phyloP scores from a whole-genome alignment of 2,888 invertebrate species.

The Cremastinae sp. region DNA sequence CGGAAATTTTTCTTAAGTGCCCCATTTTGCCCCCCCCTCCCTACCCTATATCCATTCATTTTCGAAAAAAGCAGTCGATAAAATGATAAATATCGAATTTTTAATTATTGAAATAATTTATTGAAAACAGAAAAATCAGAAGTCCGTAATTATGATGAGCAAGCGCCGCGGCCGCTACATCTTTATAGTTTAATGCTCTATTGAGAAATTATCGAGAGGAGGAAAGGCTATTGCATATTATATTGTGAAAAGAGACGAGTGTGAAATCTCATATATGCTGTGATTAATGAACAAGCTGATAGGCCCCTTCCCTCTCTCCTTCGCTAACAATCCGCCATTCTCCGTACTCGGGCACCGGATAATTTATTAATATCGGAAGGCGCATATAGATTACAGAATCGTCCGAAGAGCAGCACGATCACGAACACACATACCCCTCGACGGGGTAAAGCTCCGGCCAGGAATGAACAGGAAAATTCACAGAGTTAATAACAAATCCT shows the following conservation, averaged over 20 bases:
- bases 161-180: too few species aligned
- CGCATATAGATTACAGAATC: constrained; percentile 36
- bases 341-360: constrained; percentile 62
- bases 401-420: constrained; percentile 24
- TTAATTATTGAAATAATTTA: too few species aligned
- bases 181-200: too few species aligned
- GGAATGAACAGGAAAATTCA: constrained; percentile 38
- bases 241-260: too few species aligned
- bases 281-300: constrained; percentile 75
- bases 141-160: too few species aligned
- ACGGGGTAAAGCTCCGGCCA: neutral
- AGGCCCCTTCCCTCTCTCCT: constrained; percentile 47
- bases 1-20: too few species aligned
- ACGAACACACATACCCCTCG: neutral
- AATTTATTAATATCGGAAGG: constrained; percentile 76
- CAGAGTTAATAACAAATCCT: constrained; percentile 21
- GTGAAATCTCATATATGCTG: constrained; percentile 64
- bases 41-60: too few species aligned
- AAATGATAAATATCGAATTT: too few species aligned
- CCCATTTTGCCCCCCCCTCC: too few species aligned
- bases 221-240: constrained; percentile 47
- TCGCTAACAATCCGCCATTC: neutral
- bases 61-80: too few species aligned
- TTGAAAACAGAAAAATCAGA: too few species aligned
- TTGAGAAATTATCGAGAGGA: constrained; percentile 30